These are phyloP conservation scores for Hypolimnas misippus DNA, from an alignment of 2,888 invertebrate species.

Conservation along the genomic window DNA sequence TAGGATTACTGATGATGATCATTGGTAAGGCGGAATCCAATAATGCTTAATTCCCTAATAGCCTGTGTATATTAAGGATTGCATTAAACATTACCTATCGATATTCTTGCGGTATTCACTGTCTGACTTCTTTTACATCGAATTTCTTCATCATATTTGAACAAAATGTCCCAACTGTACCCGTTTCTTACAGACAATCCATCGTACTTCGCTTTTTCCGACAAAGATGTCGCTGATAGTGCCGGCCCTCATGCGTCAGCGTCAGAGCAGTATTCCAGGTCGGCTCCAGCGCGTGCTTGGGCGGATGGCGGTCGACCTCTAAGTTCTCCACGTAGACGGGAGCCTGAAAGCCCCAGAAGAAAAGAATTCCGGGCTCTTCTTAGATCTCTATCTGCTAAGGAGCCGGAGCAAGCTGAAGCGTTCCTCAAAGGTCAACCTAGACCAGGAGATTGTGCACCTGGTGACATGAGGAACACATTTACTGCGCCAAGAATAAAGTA, in stretches of 20 bases:
- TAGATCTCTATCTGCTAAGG: conserved; percentile 87
- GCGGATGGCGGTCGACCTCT: conserved; percentile 65
- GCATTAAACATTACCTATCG: too few relatives aligned
- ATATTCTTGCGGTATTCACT: too few relatives aligned
- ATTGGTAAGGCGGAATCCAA: conserved; percentile 38
- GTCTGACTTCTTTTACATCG: not conserved
- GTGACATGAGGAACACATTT: conserved; percentile 75
- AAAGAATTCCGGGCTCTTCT: conserved; percentile 85
- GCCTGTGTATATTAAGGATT: too few relatives aligned
- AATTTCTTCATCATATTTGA: too few relatives aligned
- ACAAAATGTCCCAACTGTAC: not conserved
- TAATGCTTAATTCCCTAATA: not conserved
- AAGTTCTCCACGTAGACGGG: conserved; percentile 67
- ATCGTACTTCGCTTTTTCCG: conserved; percentile 88
- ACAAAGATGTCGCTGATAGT: conserved; percentile 73
- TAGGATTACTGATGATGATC: conserved; percentile 41
- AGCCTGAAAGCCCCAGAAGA: conserved; percentile 73
- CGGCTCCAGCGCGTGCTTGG: conserved; percentile 87
- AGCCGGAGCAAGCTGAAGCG: conserved; percentile 85
- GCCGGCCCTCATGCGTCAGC: conserved; percentile 55
- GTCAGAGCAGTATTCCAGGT: conserved; percentile 86
- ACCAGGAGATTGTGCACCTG: conserved; percentile 87
- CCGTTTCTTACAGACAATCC: conserved; percentile 88
- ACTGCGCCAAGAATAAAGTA: conserved; percentile 78
- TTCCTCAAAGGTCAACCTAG: conserved; percentile 88